Evolutionary conservation across 2,888 invertebrate species (phyloP).

Genomic region (Drosophila macrospina): DNA sequence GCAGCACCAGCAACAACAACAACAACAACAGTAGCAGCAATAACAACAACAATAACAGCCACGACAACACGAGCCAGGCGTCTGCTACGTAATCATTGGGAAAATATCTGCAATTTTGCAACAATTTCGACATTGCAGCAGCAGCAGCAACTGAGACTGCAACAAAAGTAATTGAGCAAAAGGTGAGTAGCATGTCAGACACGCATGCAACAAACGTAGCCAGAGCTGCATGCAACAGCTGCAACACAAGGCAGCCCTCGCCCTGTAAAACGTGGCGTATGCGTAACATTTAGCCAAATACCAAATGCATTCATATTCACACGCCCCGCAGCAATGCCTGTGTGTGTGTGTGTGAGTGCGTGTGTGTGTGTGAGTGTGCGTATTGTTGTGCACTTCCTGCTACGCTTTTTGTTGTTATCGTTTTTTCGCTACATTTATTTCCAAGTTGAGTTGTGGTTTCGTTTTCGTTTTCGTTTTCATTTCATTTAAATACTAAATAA

Average conservation of each 20-base stretch:
- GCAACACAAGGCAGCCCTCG: slow-evolving; percentile 28
- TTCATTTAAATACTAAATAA: slow-evolving; percentile 67
- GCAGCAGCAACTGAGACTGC: slow-evolving; percentile 39
- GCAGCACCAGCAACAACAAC: slow-evolving; percentile 20
- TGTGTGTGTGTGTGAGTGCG: background rate
- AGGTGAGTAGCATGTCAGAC: slow-evolving; percentile 72
- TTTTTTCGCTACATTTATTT: slow-evolving; percentile 24
- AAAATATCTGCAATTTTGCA: slow-evolving; percentile 77
- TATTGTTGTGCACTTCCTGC: slow-evolving; percentile 50
- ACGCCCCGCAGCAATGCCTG: slow-evolving; percentile 26
- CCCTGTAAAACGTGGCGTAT: slow-evolving; percentile 55
- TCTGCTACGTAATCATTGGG: slow-evolving; percentile 76
- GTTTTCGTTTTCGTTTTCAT: slow-evolving; percentile 50
- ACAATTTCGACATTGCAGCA: slow-evolving; percentile 72
- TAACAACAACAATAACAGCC: slow-evolving; percentile 20
- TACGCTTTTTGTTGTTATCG: slow-evolving; percentile 18
- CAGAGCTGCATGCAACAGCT: slow-evolving; percentile 41
- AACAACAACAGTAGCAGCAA: slow-evolving; percentile 14
- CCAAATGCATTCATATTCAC: slow-evolving; percentile 44
- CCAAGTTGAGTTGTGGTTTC: slow-evolving; percentile 31
- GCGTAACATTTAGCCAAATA: slow-evolving; percentile 62
- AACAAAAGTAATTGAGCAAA: slow-evolving; percentile 78
- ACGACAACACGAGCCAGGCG: slow-evolving; percentile 43
- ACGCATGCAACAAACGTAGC: slow-evolving; percentile 49
- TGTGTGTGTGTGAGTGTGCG: slow-evolving; percentile 14